phyloP scores from a whole-genome alignment of 2,888 invertebrate genomes.

The Perithous albicinctus region DNA sequence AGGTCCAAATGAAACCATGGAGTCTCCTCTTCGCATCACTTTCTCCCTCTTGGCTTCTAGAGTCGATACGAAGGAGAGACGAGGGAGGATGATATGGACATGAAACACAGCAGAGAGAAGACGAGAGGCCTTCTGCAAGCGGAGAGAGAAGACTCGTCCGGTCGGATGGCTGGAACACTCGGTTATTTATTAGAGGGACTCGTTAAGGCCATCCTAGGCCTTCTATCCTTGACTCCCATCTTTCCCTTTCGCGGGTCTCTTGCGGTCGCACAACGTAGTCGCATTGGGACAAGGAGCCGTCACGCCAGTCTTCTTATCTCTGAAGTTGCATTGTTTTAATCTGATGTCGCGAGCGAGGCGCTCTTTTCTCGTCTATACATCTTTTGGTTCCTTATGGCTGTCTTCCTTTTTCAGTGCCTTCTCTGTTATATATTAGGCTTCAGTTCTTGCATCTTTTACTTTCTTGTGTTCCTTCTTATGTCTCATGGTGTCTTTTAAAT shows the following conservation, averaged over 20 bases:
- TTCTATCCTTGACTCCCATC: constrained; percentile 50
- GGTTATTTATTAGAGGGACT: constrained; percentile 82
- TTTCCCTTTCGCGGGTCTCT: constrained; percentile 42
- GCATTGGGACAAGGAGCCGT: constrained; percentile 56
- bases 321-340: constrained; percentile 60
- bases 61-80: constrained; percentile 5
- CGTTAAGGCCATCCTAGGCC: constrained; percentile 79
- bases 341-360: constrained; percentile 39
- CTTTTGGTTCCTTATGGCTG: background rate
- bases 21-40: constrained; percentile 9
- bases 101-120: constrained; percentile 50
- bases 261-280: constrained; percentile 31
- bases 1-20: constrained; percentile 43
- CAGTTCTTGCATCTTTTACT: background rate
- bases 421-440: constrained; percentile 3
- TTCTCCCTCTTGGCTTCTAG: constrained; percentile 5
- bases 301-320: constrained; percentile 62
- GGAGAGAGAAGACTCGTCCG: constrained; percentile 54
- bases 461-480: background rate
- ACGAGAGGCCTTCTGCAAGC: constrained; percentile 45
- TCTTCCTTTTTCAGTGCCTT: background rate
- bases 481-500: constrained; percentile 37
- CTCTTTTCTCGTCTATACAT: constrained; percentile 46
- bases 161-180: constrained; percentile 67
- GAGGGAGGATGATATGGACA: constrained; percentile 5